Base-by-base conservation (phyloP, 2,888 invertebrate species). In the Macrostomum cliftonense region DNA sequence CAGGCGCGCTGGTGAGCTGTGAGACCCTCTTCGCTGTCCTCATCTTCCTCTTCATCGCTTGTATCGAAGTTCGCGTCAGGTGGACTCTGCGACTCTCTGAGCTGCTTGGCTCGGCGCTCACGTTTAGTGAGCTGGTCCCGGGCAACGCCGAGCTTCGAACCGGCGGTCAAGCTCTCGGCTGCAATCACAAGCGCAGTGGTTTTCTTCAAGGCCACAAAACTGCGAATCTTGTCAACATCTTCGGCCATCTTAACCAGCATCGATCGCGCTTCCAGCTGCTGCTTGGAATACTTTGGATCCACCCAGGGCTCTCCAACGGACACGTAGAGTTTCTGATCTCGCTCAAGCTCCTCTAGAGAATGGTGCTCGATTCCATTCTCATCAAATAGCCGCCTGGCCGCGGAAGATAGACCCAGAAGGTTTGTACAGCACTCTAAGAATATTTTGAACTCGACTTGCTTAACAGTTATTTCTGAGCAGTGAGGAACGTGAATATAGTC, bases 251-350 rank as follows among this genome's bases (percentile, higher is more conserved):
- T 65, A 12, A 64, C 59, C 51, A 69, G 55, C n/a, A 65, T 55
- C 49, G 59, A 56, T 42, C 66, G 56, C 16, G 65, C 54, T 53
- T 67, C 63, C 48, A 68, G 67, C 53, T 70, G 67, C 2, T 60
- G 58, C 47, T 59, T 60, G 28, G 61, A 61, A n/a, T 65, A 55
- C 43, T 55, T 57, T 1, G 70, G 69, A 55, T 68, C 65, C 9
- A 57, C 58, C 68, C 68, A 69, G 1, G 60, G 51, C 49, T 70
- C 70, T 5, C 68, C 68, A 53, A 65, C 66, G 1, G 63, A 59
- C 9, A 63, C 61, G 52, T 61, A 68, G 17, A 69, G 63, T 43
- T 65, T 44, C 51, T 67, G 62, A 49, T 68, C 65, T 9, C 64
- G 56, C 44, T 57, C 53, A 46, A 70, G 53, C n/a, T 55, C 56